Base-by-base conservation (phyloP, 2,797 vertebrate species). In the Euthynnus affinis region DNA sequence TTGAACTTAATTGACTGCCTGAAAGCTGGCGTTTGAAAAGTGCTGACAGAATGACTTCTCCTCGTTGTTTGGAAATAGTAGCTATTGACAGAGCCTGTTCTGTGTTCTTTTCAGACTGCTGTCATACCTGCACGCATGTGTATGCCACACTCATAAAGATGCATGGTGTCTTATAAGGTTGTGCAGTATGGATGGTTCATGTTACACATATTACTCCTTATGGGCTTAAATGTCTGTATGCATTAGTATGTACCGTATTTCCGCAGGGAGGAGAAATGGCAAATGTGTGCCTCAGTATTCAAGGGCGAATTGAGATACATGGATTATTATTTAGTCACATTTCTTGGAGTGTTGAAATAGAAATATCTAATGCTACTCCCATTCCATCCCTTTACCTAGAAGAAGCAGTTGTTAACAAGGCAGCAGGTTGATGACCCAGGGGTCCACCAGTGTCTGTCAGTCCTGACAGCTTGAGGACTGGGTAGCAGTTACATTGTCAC, bases 1-100 rank as follows among this genome's bases (percentile, higher is more conserved):
- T 95, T 95, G 93, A 94, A 93, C 91, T 87, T 94, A 95, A 96
- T 95, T 95, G 95, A 94, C 90, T 94, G 91, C 90, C 88, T 90
- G 87, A 90, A 81, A 91, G 90, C 87, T 76, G 72, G 78, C 64
- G 87, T 91, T 85, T 87, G 86, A 85, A 90, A 94, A 94, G 83
- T 85, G 94, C 94, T 94, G 94, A 94, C 92, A 82, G 82, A 49
- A 73, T 70, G 77, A 82, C 85, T 92, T 84, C 76, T 72, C 74
- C 69, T 15, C 71, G 80, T 81, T 83, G 77, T 87, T 79, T 72
- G 74, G 71, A 76, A 85, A 78, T 46, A n/a, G 52, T n/a, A 59
- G 78, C 78, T 83, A 69, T 85, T 84, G 81, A 88, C 83, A 17
- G 69, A 60, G 65, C 46, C 78, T 52, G 67, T 48, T 74, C 22